phyloP scores from a whole-genome alignment of 1,140 invertebrate genomes.

The Whitmania pigra region DNA sequence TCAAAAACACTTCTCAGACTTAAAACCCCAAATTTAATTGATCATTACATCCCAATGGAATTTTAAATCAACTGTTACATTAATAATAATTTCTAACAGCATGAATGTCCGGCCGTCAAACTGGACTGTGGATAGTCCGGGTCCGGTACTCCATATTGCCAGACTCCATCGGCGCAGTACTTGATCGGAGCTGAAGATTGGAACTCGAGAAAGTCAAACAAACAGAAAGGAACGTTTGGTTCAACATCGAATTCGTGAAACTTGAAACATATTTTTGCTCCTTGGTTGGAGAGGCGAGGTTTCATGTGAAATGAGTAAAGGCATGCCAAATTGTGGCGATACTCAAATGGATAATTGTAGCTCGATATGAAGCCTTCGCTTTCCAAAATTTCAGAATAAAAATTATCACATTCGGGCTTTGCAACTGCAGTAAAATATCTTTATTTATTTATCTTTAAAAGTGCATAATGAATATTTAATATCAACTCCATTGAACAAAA shows the following conservation, averaged over 20 bases:
- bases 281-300: not conserved
- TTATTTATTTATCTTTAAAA: not conserved
- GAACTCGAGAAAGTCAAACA: conserved; percentile 21
- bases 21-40: too few species aligned
- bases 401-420: not conserved
- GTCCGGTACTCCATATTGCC: conserved; percentile 13
- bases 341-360: conserved; percentile 24
- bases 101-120: conserved; percentile 16
- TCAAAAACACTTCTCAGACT: too few species aligned
- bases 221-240: conserved; percentile 20
- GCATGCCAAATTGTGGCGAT: conserved; percentile 21
- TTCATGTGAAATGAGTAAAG: conserved; percentile 18
- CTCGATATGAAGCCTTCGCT: conserved; percentile 14
- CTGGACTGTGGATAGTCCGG: conserved; percentile 12
- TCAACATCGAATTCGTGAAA: conserved; percentile 22
- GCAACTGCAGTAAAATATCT: not conserved
- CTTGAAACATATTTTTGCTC: conserved; percentile 17
- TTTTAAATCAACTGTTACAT: too few species aligned
- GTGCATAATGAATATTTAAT: too few species aligned
- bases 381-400: conserved; percentile 3
- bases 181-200: not conserved
- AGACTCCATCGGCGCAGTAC: conserved; percentile 19
- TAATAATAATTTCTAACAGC: conserved; percentile 14
- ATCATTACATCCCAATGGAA: too few species aligned
- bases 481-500: too few species aligned